These are phyloP conservation scores for Hemaris fuciformis DNA, from an alignment of 2,888 invertebrate species.

Conservation along the genomic window DNA sequence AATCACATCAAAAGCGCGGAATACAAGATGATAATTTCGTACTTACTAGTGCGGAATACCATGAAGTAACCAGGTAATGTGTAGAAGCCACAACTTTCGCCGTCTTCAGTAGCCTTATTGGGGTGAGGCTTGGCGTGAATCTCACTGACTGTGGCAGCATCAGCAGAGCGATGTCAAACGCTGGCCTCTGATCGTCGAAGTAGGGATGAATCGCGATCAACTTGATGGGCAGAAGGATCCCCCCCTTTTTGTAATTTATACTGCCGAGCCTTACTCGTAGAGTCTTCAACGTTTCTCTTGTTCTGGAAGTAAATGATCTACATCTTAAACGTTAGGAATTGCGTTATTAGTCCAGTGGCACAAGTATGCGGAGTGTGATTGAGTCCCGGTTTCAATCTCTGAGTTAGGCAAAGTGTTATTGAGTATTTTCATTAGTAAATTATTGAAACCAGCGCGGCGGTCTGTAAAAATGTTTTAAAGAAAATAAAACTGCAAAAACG, in stretches of 20 bases:
- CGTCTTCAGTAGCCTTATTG: conserved; percentile 47
- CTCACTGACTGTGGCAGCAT: conserved; percentile 43
- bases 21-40: background rate
- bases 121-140: conserved; percentile 38
- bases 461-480: no score
- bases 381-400: no score
- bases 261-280: conserved; percentile 63
- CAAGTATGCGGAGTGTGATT: no score
- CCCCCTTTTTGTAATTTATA: conserved; percentile 61
- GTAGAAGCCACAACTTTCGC: conserved; percentile 39
- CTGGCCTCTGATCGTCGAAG: conserved; percentile 56
- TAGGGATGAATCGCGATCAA: conserved; percentile 57
- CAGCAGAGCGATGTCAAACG: conserved; percentile 60
- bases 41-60: conserved; percentile 45
- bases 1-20: background rate
- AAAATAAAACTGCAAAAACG: no score
- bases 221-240: conserved; percentile 50
- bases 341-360: no score
- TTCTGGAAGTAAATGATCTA: conserved; percentile 36
- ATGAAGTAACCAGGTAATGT: conserved; percentile 62
- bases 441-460: no score
- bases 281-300: conserved; percentile 46
- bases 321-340: no score
- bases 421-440: no score
- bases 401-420: no score